Conservation (phyloP, 2,797 vertebrate species). For the Bradypus variegatus region DNA sequence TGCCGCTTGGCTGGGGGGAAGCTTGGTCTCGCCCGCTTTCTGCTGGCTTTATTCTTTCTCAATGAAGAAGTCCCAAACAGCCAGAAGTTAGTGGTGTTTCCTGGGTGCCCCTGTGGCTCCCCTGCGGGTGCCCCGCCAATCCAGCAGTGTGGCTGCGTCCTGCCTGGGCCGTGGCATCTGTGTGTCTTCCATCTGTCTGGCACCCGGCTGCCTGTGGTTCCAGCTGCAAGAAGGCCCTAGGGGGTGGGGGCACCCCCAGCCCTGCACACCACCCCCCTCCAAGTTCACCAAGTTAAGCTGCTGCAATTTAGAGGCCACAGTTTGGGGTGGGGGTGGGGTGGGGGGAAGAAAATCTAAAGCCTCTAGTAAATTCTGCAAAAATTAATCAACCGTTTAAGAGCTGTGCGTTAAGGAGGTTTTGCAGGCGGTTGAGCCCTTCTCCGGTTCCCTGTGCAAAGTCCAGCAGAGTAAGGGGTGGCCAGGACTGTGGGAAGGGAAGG, state of each 20-base stretch:
- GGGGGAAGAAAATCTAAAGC: conserved; percentile 61
- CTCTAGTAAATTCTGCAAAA: conserved; percentile 90
- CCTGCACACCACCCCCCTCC: background rate
- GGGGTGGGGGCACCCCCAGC: background rate
- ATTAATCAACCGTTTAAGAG: conserved; percentile 98
- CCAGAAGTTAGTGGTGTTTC: conserved; percentile 13
- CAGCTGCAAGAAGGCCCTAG: background rate
- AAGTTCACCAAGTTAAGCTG: conserved; percentile 70
- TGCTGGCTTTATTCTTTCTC: background rate
- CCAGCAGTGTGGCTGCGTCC: background rate
- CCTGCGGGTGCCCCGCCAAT: background rate
- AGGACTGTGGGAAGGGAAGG: conserved; percentile 33
- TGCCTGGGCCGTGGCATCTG: conserved; percentile 47
- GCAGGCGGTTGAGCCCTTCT: conserved; percentile 87
- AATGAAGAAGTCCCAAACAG: background rate
- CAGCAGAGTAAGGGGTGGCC: conserved; percentile 53
- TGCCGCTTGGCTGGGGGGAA: background rate
- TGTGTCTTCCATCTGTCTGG: background rate
- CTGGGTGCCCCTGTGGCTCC: background rate
- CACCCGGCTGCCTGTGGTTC: background rate
- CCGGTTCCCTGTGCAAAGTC: conserved; percentile 60
- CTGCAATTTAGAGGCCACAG: conserved; percentile 60
- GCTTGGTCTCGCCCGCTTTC: background rate
- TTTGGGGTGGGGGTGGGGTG: conserved; percentile 26
- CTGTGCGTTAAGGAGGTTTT: conserved; percentile 91